These are phyloP conservation scores for Pristiophorus japonicus DNA, from an alignment of 2,113 vertebrate species.

Conservation along the genomic window DNA sequence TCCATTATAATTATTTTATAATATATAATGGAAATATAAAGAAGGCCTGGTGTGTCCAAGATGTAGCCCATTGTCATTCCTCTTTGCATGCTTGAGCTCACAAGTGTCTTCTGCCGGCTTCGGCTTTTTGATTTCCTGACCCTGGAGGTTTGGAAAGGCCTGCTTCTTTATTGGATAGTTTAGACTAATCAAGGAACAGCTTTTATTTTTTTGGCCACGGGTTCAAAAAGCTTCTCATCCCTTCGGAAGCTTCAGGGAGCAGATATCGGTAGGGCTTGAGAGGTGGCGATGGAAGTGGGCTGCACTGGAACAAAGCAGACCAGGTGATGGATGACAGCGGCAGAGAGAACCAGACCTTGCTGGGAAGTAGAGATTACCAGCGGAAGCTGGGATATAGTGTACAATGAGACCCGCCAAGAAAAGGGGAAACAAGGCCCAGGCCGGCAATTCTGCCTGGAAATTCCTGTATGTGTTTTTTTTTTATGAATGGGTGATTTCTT, in stretches of 20 bases:
- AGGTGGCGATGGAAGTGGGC: background rate
- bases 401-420: background rate
- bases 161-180: background rate
- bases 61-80: background rate
- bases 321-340: background rate
- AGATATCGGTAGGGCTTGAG: background rate
- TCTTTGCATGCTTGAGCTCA: background rate
- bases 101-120: background rate
- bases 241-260: background rate
- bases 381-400: background rate
- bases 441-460: background rate
- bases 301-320: background rate
- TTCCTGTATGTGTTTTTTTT: background rate
- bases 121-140: background rate
- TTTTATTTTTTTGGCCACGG: background rate
- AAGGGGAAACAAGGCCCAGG: background rate
- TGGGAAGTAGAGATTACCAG: background rate
- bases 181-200: background rate
- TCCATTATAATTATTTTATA: too few species aligned
- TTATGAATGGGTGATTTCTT: background rate
- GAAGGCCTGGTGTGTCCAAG: background rate
- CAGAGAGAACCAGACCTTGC: background rate
- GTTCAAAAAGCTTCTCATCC: background rate
- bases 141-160: background rate
- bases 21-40: background rate